Percentiles rank a stretch among this genome's conserved stretches.
Conservation (phyloP, 2,888 invertebrate genomes). For the Portevinia maculata region DNA sequence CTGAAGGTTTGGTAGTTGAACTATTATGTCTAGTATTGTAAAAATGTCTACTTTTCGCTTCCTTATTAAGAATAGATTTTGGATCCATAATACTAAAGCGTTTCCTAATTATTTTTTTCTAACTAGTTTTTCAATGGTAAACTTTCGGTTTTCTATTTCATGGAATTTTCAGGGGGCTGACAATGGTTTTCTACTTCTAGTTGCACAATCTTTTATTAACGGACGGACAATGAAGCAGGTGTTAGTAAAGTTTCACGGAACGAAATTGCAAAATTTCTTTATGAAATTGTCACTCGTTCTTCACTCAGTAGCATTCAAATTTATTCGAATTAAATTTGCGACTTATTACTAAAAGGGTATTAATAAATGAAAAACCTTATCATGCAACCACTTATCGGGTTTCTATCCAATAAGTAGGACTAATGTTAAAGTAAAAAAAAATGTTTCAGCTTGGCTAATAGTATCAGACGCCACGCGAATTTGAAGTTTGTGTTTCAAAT, state of each 20-base stretch:
- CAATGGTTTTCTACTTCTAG: background rate
- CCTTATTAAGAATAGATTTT: too few relatives aligned
- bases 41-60: background rate
- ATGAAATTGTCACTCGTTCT: background rate
- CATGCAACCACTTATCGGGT: background rate
- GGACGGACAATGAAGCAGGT: background rate
- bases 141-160: background rate
- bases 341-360: background rate
- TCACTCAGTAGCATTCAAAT: background rate
- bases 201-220: background rate
- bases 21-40: background rate
- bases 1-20: background rate
- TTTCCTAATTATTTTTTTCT: too few relatives aligned
- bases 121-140: background rate
- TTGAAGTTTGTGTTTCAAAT: background rate
- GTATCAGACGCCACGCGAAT: background rate
- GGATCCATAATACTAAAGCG: too few relatives aligned
- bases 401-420: background rate
- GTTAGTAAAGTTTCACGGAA: background rate
- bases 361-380: background rate
- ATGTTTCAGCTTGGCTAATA: background rate
- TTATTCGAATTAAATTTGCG: background rate
- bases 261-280: background rate
- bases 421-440: background rate
- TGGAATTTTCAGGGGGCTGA: background rate